A percentile compares a stretch with the other conserved stretches of the same genome.
Evolutionary conservation across 1,140 invertebrate genomes (phyloP).

Genomic region (Drosophila seguyi): DNA sequence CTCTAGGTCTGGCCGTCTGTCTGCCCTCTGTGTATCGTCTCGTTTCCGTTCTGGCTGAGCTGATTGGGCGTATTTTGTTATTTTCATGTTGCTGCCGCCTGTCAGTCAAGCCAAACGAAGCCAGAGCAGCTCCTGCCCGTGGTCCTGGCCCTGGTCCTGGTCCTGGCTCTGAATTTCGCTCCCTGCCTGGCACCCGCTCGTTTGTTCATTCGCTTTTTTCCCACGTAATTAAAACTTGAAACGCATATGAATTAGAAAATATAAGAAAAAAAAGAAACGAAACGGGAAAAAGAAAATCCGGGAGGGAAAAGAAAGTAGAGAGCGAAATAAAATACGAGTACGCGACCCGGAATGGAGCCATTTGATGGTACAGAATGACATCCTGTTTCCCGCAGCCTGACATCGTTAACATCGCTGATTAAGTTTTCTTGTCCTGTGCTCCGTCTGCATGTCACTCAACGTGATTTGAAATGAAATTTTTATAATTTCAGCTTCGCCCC

Average conservation of each 20-base stretch:
- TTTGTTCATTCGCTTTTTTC: slow-evolving; percentile 65
- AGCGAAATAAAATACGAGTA: slow-evolving; percentile 60
- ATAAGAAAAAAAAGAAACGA: slow-evolving; percentile 37
- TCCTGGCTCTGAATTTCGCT: slow-evolving; percentile 26
- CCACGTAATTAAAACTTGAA: slow-evolving; percentile 84
- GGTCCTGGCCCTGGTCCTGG: slow-evolving; percentile 26
- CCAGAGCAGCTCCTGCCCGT: slow-evolving; percentile 37
- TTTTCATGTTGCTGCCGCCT: slow-evolving; percentile 67
- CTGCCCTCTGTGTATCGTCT: slow-evolving; percentile 52
- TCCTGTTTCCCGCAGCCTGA: slow-evolving; percentile 62
- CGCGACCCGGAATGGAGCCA: slow-evolving; percentile 60
- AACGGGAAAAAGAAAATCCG: slow-evolving; percentile 19
- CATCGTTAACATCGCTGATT: slow-evolving; percentile 83
- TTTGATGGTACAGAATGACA: slow-evolving; percentile 62
- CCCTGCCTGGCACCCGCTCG: slow-evolving; percentile 39
- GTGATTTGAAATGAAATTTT: slow-evolving; percentile 81
- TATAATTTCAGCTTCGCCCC: slow-evolving; percentile 52
- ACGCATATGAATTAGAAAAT: slow-evolving; percentile 83
- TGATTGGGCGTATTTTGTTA: slow-evolving; percentile 84
- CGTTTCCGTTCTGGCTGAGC: slow-evolving; percentile 65
- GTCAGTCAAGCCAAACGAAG: slow-evolving; percentile 67
- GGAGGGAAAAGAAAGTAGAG: slow-evolving; percentile 58
- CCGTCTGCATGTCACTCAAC: slow-evolving; percentile 71
- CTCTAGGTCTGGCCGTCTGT: slow-evolving; percentile 34
- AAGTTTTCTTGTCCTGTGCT: slow-evolving; percentile 80